Evolutionary conservation across 2,797 vertebrate species (phyloP).

Genomic region (Poecilia wingei): DNA sequence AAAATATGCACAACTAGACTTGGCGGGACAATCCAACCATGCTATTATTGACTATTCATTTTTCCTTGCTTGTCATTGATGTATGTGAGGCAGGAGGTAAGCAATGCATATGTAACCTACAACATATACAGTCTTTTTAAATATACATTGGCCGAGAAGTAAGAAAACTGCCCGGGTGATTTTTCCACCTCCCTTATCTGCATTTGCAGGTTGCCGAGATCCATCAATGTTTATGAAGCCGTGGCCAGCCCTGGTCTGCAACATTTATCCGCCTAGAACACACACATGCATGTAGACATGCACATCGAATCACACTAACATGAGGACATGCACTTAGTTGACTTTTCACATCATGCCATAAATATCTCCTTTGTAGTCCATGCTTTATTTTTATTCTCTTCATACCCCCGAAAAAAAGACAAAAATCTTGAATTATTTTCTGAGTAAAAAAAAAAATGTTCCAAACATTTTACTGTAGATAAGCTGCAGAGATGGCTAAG

Average conservation of each 20-base stretch:
- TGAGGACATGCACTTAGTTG: slow-evolving; percentile 60
- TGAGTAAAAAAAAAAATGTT: slow-evolving; percentile 78
- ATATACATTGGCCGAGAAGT: slow-evolving; percentile 86
- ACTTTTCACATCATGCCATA: slow-evolving; percentile 78
- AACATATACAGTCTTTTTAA: slow-evolving; percentile 80
- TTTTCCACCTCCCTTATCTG: slow-evolving; percentile 89
- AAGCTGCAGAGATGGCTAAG: slow-evolving; percentile 83
- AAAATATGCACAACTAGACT: slow-evolving; percentile 74
- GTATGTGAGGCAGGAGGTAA: slow-evolving; percentile 84
- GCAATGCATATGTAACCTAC: slow-evolving; percentile 87
- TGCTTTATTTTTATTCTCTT: slow-evolving; percentile 53
- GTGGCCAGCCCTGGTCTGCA: slow-evolving; percentile 81
- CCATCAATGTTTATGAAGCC: slow-evolving; percentile 88
- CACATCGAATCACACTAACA: slow-evolving; percentile 60
- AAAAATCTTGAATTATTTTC: slow-evolving; percentile 87
- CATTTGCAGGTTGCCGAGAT: slow-evolving; percentile 94
- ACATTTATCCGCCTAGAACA: slow-evolving; percentile 77
- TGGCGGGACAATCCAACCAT: slow-evolving; percentile 52
- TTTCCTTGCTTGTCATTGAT: slow-evolving; percentile 88
- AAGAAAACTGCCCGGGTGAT: slow-evolving; percentile 78
- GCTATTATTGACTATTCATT: slow-evolving; percentile 80
- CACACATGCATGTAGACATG: slow-evolving; percentile 56
- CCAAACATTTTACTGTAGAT: slow-evolving; percentile 96
- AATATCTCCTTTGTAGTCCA: slow-evolving; percentile 70
- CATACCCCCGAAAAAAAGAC: slow-evolving; percentile 76